A percentile compares a stretch with the other conserved stretches of the same genome.
phyloP scores from a whole-genome alignment of 2,113 vertebrate species.

The Cyprinodon tularosa region DNA sequence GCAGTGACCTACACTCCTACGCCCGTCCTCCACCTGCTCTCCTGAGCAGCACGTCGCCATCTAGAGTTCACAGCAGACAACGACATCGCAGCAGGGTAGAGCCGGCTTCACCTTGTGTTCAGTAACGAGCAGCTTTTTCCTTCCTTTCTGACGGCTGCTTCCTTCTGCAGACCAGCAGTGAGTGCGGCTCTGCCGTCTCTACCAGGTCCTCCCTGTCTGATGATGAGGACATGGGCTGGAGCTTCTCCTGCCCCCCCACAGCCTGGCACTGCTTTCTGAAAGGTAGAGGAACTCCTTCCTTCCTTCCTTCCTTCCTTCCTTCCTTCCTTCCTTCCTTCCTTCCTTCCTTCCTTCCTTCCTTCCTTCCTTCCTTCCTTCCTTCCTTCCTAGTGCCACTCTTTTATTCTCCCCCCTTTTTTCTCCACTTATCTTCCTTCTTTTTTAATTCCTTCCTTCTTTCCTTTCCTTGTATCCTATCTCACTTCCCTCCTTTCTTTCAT shows the following conservation, averaged over 20 bases:
- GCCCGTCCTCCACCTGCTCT: constrained; percentile 86
- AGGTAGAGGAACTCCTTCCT: constrained; percentile 77
- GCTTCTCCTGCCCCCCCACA: constrained; percentile 94
- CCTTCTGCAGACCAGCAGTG: constrained; percentile 84
- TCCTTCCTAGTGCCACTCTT: too few species aligned
- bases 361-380: too few species aligned
- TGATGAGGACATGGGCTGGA: constrained; percentile 97
- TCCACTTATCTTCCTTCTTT: too few species aligned
- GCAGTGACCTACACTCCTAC: constrained; percentile 98
- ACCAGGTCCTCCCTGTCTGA: constrained; percentile 91
- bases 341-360: too few species aligned
- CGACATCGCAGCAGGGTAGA: constrained; percentile 76
- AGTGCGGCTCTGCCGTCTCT: constrained; percentile 92
- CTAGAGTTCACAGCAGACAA: constrained; percentile 82
- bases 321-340: too few species aligned
- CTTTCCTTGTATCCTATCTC: too few species aligned
- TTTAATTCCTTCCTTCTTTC: too few species aligned
- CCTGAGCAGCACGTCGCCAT: constrained; percentile 73
- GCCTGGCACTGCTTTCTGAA: constrained; percentile 97
- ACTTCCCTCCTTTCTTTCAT: too few species aligned
- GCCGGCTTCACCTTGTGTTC: not conserved
- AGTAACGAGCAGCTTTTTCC: accelerated
- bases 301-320: too few species aligned
- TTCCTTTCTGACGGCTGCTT: not conserved
- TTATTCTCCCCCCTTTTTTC: too few species aligned